phyloP scores from a whole-genome alignment of 2,113 vertebrate genomes.

The Mormyrus iriodes region DNA sequence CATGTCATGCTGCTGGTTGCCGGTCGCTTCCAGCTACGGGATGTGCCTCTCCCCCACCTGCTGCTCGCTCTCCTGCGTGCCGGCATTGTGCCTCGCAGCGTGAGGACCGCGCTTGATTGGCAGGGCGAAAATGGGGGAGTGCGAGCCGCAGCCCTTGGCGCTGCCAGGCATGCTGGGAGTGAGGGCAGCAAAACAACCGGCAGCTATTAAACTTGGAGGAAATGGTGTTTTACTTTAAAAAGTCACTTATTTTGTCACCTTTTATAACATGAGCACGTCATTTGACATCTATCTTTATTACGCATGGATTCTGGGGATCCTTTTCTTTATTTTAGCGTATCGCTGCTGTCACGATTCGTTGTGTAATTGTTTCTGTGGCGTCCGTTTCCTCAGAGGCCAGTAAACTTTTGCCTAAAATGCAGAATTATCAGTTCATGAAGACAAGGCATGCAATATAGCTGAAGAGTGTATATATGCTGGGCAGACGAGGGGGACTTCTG shows the following conservation, averaged over 20 bases:
- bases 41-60: not conserved
- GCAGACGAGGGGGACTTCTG: not conserved
- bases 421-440: not conserved
- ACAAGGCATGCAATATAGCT: not conserved
- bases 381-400: not conserved
- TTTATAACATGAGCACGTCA: not conserved
- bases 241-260: not conserved
- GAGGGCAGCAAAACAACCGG: not conserved
- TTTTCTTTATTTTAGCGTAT: not conserved
- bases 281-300: not conserved
- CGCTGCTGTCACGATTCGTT: not conserved
- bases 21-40: not conserved
- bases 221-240: slow-evolving; percentile 9
- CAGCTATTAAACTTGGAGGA: slow-evolving; percentile 4
- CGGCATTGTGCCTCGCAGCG: not conserved
- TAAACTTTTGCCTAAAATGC: not conserved
- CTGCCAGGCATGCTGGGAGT: slow-evolving; percentile 13
- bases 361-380: not conserved
- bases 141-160: not conserved
- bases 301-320: not conserved
- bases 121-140: slow-evolving; percentile 7
- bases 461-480: not conserved
- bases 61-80: not conserved
- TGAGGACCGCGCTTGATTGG: slow-evolving; percentile 1
- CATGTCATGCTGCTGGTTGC: not conserved